phyloP scores from a whole-genome alignment of 2,113 vertebrate genomes.

The Tragelaphus buxtoni region DNA sequence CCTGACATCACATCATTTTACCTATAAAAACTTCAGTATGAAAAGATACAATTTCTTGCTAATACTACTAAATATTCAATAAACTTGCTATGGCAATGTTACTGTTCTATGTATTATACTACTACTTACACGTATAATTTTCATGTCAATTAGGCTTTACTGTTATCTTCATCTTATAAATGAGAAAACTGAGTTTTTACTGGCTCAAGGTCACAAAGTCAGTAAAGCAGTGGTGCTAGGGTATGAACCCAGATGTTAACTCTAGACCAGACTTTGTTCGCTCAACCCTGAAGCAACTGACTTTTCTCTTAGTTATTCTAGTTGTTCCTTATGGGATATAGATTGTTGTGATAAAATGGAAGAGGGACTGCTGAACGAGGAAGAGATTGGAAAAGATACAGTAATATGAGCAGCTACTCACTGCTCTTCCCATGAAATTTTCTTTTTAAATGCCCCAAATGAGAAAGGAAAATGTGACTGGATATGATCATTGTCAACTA shows the following conservation, averaged over 20 bases:
- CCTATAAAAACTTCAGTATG: slow-evolving; percentile 24
- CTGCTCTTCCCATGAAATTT: not conserved
- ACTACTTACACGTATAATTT: not conserved
- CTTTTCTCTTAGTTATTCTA: slow-evolving; percentile 11
- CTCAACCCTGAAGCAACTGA: not conserved
- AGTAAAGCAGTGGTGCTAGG: not conserved
- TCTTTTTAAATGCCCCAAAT: slow-evolving; percentile 32
- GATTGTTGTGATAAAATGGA: not conserved
- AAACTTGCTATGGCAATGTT: not conserved
- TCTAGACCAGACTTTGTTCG: not conserved
- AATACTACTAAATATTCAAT: not conserved
- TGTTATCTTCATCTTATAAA: slow-evolving; percentile 16
- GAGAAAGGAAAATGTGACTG: slow-evolving; percentile 39
- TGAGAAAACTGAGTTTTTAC: not conserved
- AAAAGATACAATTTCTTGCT: slow-evolving; percentile 24
- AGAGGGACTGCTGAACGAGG: not conserved
- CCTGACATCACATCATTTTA: not conserved
- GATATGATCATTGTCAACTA: not conserved
- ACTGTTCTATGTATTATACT: not conserved
- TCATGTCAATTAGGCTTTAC: not conserved
- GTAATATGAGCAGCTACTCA: not conserved
- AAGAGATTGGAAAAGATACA: not conserved
- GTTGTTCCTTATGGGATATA: not conserved
- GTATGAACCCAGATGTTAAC: not conserved
- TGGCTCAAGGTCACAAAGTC: not conserved